phyloP scores from a whole-genome alignment of 2,113 vertebrate genomes.

The Tauraco erythrolophus region DNA sequence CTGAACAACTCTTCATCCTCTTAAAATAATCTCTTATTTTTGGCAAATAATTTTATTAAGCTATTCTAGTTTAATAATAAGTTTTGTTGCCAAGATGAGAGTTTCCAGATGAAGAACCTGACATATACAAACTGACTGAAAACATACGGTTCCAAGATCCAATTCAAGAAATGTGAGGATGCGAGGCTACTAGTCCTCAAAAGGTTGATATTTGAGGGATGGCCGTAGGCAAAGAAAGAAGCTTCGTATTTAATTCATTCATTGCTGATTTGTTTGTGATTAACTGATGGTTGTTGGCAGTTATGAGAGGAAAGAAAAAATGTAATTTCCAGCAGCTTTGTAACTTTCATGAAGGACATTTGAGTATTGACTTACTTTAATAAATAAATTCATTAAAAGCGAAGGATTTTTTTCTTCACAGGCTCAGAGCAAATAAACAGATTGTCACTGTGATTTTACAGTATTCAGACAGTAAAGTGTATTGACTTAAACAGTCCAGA shows the following conservation, averaged over 20 bases:
- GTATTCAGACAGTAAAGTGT: neutral
- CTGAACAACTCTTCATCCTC: neutral
- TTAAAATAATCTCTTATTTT: neutral
- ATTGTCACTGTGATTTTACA: neutral
- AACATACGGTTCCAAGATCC: neutral
- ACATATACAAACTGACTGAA: neutral
- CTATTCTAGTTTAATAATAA: neutral
- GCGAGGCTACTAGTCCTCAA: neutral
- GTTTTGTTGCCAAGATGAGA: neutral
- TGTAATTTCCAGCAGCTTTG: neutral
- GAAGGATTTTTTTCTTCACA: neutral
- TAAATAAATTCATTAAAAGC: neutral
- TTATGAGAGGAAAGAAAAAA: neutral
- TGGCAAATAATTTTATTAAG: neutral
- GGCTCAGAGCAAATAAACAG: neutral
- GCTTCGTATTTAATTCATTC: constrained; percentile 11
- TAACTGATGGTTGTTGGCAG: neutral
- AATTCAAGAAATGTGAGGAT: neutral
- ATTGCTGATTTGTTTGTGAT: neutral
- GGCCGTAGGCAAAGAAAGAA: constrained; percentile 6
- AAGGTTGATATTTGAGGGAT: neutral
- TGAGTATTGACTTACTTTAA: neutral
- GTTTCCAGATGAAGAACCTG: neutral
- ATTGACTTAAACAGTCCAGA: neutral
- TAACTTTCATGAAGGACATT: neutral